Evolutionary conservation across 2,888 invertebrate species (phyloP), one percentile per base, ranked within the genome.

Genomic region (Drosophila lutescens): DNA sequence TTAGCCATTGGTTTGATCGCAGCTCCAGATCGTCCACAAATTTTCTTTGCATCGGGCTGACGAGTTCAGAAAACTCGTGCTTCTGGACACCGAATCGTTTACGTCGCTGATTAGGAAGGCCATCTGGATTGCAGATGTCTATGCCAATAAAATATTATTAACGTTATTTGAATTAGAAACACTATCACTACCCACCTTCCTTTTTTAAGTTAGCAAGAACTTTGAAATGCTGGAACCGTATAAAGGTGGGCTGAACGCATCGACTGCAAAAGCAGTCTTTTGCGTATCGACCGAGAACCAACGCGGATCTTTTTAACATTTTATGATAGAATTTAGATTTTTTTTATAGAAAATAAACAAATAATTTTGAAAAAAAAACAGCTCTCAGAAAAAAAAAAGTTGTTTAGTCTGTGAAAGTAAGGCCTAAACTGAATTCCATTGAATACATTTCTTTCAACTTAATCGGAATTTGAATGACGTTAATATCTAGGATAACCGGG

Each of bases 241-340:
- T 10, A 15, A 23, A 5, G 9, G 53, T 23, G 20, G 51, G 32
- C 5, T 50, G 32, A 8, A 34, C 6, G 10, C 56, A 38, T 10
- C 57, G 56, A 13, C 23, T 38, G 32, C 51, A 32, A 32, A 56
- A n/a, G 10, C 32, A 32, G 20, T 51, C 32, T 8, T 32, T 20
- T 2, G 51, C n/a, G 20, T 20, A 50, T 1, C 20, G 51, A 3
- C 51, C 32, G 8, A 57, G 26, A 56, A 17, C 10, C 8, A 56
- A 12, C 0, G 26, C 57, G 2, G 56, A 17, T 17, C 13, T 56
- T 3, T 26, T 57, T 36, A 56, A 56, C 57, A 57, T 57, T 57
- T 34, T 13, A 9, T 10, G 2, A 15, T 13, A 10, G 10, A 38
- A 26, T 26, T 38, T n/a, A 3, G 13, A 23, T 26, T 23, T 23